Conservation (phyloP, 2,888 invertebrate genomes). For the Dolichopus griseipennis region DNA sequence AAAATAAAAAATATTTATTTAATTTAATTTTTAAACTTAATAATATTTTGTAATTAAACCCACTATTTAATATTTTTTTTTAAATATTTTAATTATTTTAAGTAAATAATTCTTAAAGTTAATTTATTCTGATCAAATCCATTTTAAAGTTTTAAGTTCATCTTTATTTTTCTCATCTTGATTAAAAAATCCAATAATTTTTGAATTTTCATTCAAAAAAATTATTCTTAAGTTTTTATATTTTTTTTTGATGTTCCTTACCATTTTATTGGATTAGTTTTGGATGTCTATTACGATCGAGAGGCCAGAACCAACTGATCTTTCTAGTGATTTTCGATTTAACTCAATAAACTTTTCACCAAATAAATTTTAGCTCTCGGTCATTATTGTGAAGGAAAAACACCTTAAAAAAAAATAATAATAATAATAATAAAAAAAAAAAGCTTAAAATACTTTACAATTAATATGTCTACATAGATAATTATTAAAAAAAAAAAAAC, state of each 20-base stretch:
- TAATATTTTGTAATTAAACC: too few species aligned
- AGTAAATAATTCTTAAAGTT: too few species aligned
- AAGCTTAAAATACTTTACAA: not conserved
- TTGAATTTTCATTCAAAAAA: too few species aligned
- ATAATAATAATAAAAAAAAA: not conserved
- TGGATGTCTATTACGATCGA: conserved; percentile 42
- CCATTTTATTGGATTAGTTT: conserved; percentile 35
- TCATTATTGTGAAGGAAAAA: not conserved
- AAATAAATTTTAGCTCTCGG: not conserved
- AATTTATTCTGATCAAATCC: too few species aligned
- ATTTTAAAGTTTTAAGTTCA: too few species aligned
- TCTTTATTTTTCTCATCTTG: too few species aligned
- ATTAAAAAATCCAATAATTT: too few species aligned
- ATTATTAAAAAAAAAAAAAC: not conserved
- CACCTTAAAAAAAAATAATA: not conserved
- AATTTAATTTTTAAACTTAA: too few species aligned
- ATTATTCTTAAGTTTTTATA: too few species aligned
- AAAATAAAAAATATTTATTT: too few species aligned
- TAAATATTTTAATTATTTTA: too few species aligned
- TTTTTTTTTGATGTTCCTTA: conserved; percentile 31
- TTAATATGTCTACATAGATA: not conserved
- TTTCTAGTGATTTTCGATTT: conserved; percentile 39
- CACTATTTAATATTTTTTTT: too few species aligned
- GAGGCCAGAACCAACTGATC: conserved; percentile 45
- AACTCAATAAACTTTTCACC: conserved; percentile 15